These are phyloP conservation scores for Prionace glauca DNA, from an alignment of 2,797 vertebrate genomes.

Conservation along the genomic window DNA sequence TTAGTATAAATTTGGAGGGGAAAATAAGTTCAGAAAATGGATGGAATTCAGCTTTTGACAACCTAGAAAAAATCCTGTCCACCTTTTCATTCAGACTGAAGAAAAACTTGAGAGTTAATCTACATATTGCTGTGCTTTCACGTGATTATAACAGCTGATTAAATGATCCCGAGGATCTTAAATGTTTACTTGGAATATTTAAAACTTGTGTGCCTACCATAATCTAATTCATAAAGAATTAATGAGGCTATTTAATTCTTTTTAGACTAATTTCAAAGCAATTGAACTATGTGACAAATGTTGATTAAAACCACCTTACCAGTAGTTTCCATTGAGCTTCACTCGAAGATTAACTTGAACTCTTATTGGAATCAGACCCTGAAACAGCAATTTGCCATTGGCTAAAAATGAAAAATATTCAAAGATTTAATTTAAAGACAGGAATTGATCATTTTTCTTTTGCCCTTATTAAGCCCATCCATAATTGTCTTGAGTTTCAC, in stretches of 20 bases:
- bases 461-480: neutral
- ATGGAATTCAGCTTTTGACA: neutral
- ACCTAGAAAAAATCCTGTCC: neutral
- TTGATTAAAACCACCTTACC: neutral
- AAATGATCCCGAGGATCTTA: neutral
- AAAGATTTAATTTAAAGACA: neutral
- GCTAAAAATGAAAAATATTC: constrained; percentile 21
- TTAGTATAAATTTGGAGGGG: neutral
- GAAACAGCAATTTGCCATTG: neutral
- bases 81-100: neutral
- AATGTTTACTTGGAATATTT: neutral
- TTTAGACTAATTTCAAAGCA: neutral
- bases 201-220: neutral
- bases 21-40: neutral
- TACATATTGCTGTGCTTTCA: constrained; percentile 1
- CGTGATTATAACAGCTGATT: neutral
- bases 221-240: neutral
- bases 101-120: neutral
- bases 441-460: neutral
- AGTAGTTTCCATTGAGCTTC: neutral
- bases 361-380: neutral
- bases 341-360: neutral
- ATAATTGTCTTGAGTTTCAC: constrained; percentile 10
- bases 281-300: neutral
- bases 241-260: neutral